These are phyloP conservation scores for Chaetophractus vellerosus DNA, from an alignment of 2,797 vertebrate species.

Conservation along the genomic window DNA sequence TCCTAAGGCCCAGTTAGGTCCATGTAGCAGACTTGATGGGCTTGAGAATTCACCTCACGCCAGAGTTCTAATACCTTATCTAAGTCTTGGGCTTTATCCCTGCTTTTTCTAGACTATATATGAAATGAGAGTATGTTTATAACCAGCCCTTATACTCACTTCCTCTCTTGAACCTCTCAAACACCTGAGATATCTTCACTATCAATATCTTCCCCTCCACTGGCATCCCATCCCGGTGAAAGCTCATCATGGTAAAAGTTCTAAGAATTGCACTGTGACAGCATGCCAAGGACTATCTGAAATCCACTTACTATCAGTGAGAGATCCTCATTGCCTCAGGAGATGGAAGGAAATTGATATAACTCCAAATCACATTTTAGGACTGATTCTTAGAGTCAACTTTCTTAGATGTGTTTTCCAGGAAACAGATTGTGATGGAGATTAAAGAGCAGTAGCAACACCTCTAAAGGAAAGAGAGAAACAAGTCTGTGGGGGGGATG, in stretches of 20 bases:
- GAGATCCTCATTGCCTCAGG: background rate
- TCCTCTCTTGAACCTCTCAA: background rate
- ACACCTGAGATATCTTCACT: background rate
- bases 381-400: background rate
- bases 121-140: background rate
- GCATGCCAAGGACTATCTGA: background rate
- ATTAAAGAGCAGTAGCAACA: background rate
- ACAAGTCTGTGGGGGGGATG: no score
- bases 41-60: background rate
- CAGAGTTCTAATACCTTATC: background rate
- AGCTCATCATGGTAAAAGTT: background rate
- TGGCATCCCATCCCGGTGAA: background rate
- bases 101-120: background rate
- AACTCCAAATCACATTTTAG: slow-evolving; percentile 10
- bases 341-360: background rate
- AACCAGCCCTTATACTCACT: background rate
- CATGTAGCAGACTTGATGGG: background rate
- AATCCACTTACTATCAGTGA: background rate
- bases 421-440: background rate
- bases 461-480: background rate
- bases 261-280: background rate
- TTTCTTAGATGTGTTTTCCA: background rate
- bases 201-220: background rate
- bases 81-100: background rate
- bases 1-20: background rate